Base-by-base conservation (phyloP, 2,888 invertebrate species). In the Eupithecia inturbata region DNA sequence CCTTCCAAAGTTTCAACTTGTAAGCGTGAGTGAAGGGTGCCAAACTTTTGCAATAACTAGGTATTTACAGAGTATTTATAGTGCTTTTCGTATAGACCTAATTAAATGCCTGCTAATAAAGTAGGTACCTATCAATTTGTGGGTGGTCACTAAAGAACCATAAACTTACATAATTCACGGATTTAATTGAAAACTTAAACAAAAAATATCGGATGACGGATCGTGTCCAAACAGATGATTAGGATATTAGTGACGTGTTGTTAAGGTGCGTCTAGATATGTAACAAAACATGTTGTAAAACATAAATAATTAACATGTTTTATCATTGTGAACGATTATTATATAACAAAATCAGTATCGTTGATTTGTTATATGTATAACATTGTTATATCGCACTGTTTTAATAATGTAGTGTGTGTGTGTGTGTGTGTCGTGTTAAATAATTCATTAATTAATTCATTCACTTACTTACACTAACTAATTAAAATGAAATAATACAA, bases 1-100 rank as follows among this genome's bases (percentile, higher is more conserved):
- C 41, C 64, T 70, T n/a, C n/a, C n/a, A n/a, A n/a, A n/a, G n/a
- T n/a, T 66, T 69, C 57, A 70, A 62, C 67, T 68, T 19, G 63
- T 68, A n/a, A 26, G 16, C 33, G 63, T 14, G 33, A 67, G 73
- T 70, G 73, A 73, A 73, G 73, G 70, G n/a, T 16, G 33, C 63
- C 39, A 45, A 60, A 33, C 64, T 16, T 62, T 31, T 19, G 7
- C 62, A 19, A 62, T 31, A 62, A 4, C 26, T 26, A 57, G 57
- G 10, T 49, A 53, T 53, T 36, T 36, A 36, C 9, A 36, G 9
- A 36, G 7, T 31, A 36, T 36, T 22, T 53, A 22, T 10, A 53
- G 22, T 53, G 22, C 22, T 22, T n/a, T 53, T 22, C 49, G 49
- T 22, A 10, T 41, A 41, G 14, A 41, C 16, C 16, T 41, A 41